Conservation (phyloP, 1,140 invertebrate genomes). For the Drosophila mayri region DNA sequence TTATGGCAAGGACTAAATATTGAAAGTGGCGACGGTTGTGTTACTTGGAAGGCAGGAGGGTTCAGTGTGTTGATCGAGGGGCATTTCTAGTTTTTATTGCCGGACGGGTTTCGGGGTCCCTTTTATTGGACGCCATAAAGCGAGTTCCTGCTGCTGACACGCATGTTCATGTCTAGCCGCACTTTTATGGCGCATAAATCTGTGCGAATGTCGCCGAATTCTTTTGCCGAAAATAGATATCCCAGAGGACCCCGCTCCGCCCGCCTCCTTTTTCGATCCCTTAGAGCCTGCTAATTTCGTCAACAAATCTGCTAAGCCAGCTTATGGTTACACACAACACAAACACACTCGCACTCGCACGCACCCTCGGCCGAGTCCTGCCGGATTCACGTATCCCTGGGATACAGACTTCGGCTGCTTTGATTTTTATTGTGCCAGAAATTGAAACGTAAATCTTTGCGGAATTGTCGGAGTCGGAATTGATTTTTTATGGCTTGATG, state of each 20-base stretch:
- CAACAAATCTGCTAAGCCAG: constrained; percentile 56
- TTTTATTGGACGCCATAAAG: constrained; percentile 70
- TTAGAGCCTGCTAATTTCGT: constrained; percentile 49
- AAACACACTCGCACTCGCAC: constrained; percentile 16
- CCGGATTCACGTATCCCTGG: constrained; percentile 12
- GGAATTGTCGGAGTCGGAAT: constrained; percentile 32
- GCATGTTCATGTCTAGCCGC: constrained; percentile 56
- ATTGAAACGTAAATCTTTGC: constrained; percentile 61
- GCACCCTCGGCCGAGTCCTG: constrained; percentile 6
- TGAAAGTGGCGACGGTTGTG: constrained; percentile 6
- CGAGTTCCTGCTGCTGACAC: constrained; percentile 24
- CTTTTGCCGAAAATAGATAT: constrained; percentile 57
- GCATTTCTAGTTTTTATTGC: constrained; percentile 34
- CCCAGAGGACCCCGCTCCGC: constrained; percentile 4
- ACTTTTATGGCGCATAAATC: constrained; percentile 75
- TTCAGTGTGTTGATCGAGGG: constrained; percentile 26
- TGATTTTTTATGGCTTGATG: constrained; percentile 42
- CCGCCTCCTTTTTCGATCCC: constrained; percentile 17
- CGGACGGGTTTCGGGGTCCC: constrained; percentile 10
- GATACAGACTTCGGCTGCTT: constrained; percentile 12
- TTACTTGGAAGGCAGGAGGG: not conserved
- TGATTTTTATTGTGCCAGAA: constrained; percentile 53
- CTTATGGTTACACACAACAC: constrained; percentile 39
- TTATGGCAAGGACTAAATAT: constrained; percentile 24
- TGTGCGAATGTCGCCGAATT: constrained; percentile 56